These are phyloP conservation scores for Liposcelis brunnea DNA, from an alignment of 2,888 invertebrate species.

Conservation along the genomic window DNA sequence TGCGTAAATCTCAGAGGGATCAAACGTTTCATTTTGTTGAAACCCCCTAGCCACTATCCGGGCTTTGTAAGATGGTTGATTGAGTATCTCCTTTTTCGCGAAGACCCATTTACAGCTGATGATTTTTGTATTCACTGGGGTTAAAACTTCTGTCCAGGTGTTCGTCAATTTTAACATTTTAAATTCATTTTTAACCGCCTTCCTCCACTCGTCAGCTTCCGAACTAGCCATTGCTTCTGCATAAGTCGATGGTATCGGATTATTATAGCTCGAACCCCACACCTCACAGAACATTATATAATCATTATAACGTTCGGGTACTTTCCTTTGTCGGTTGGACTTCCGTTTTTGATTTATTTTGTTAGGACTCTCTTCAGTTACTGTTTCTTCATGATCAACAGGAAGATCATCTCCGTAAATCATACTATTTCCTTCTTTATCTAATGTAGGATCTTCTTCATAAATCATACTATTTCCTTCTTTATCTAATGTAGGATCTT, in stretches of 20 bases:
- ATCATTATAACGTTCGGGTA: too few relatives aligned
- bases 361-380: too few relatives aligned
- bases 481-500: too few relatives aligned
- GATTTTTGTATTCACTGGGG: background rate
- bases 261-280: too few relatives aligned
- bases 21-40: slow-evolving; percentile 16
- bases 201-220: background rate
- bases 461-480: too few relatives aligned
- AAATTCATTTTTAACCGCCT: background rate
- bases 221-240: background rate
- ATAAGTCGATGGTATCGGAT: background rate
- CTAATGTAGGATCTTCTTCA: too few relatives aligned
- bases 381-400: too few relatives aligned
- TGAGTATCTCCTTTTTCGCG: background rate
- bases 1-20: slow-evolving; percentile 18
- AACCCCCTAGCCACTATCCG: slow-evolving; percentile 12
- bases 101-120: slow-evolving; percentile 5
- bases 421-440: too few relatives aligned
- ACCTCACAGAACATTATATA: too few relatives aligned
- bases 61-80: background rate
- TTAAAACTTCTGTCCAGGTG: background rate
- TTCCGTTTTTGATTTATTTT: too few relatives aligned
- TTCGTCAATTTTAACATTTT: background rate
- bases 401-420: too few relatives aligned
- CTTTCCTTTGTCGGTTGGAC: too few relatives aligned